Conservation (phyloP, 1,140 invertebrate species). For the Macrobrachium rosenbergii region DNA sequence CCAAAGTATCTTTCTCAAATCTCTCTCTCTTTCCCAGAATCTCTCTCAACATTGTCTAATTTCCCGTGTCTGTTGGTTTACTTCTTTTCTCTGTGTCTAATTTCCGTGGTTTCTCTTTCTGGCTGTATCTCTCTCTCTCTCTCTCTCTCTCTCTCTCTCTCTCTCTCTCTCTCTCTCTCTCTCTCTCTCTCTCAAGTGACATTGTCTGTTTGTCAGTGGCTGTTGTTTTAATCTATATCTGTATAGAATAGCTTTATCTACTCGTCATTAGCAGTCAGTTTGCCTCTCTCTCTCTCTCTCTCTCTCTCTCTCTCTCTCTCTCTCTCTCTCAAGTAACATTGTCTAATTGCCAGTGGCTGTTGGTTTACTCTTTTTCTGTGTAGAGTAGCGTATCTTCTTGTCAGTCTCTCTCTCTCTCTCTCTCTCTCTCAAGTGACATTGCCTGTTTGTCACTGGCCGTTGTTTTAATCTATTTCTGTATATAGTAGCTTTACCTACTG, state of each 20-base stretch:
- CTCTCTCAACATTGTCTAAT: background rate
- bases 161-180: slow-evolving; percentile 2
- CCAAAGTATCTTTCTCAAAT: background rate
- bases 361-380: too few species aligned
- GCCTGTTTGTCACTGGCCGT: too few species aligned
- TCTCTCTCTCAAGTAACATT: slow-evolving; percentile 17
- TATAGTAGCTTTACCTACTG: background rate
- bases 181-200: background rate
- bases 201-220: background rate
- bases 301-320: slow-evolving; percentile 9
- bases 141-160: background rate
- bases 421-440: background rate
- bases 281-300: background rate
- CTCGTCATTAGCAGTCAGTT: background rate
- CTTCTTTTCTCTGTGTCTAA: too few species aligned
- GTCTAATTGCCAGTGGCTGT: too few species aligned
- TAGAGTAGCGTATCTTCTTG: too few species aligned
- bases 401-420: slow-evolving; percentile 22
- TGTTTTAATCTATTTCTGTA: background rate
- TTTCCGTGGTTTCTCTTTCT: background rate
- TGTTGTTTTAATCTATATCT: background rate
- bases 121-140: background rate
- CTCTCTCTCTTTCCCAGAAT: background rate
- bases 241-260: background rate
- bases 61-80: background rate